These are phyloP conservation scores for Acronicta psi DNA, from an alignment of 2,888 invertebrate species.

Conservation along the genomic window DNA sequence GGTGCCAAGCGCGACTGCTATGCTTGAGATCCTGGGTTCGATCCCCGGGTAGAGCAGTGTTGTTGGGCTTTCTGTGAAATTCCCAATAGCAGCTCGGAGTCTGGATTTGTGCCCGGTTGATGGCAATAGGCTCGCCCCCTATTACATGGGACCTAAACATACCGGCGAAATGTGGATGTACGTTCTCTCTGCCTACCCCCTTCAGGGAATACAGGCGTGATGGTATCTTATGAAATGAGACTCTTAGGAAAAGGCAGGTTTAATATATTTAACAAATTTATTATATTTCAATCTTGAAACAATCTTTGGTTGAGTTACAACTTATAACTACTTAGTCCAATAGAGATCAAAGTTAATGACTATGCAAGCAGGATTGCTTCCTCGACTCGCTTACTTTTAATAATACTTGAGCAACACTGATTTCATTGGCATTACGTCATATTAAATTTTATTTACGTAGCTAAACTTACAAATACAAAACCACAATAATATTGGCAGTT, in stretches of 20 bases:
- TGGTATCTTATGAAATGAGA: no score
- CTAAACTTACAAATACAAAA: conserved; percentile 51
- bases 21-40: no score
- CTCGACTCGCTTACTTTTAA: conserved; percentile 62
- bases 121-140: no score
- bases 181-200: no score
- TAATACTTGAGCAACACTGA: conserved; percentile 76
- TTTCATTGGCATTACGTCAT: conserved; percentile 49
- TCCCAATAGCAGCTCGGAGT: no score
- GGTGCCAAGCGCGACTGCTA: no score
- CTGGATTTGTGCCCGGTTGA: no score
- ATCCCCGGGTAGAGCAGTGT: no score
- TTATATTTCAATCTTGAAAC: conserved; percentile 60
- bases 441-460: conserved; percentile 59
- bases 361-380: conserved; percentile 60
- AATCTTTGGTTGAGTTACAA: conserved; percentile 78
- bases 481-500: conserved; percentile 50
- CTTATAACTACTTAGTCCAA: conserved; percentile 73
- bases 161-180: no score
- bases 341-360: conserved; percentile 80
- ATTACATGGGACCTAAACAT: no score
- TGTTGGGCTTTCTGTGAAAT: no score
- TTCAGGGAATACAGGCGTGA: no score
- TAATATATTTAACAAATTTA: conserved; percentile 45
- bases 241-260: conserved; percentile 13